Evolutionary conservation across 1,140 invertebrate genomes (phyloP), one percentile per base, ranked within the genome.

Genomic region (Acyrthosiphon pisum): DNA sequence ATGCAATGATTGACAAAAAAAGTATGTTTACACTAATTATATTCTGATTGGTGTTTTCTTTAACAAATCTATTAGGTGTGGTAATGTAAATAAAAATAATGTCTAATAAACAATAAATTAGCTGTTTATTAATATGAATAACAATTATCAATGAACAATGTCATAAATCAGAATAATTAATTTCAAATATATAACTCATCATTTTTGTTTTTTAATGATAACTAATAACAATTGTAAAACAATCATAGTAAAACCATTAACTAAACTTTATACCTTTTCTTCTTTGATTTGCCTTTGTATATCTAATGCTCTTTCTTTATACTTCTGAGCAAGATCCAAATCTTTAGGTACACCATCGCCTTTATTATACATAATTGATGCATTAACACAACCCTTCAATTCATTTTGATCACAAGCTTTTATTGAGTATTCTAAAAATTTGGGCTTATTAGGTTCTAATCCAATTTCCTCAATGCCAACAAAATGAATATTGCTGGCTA

Each of bases 361-460:
- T 94, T 95, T 95, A 83, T 94, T 94, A 94, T 98, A 98, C 97
- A 98, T 98, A 94, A 97, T 96, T 94, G 97, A 97, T 4, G 99
- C 94, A 96, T 99, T 99, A 0, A 97, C 97, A 96, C 98, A 99
- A 4, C 97, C 97, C 94, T 97, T 97, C 93, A 98, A 96, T 95
- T 98, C 97, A 8, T 97, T 97, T 22, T 97, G 94, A 94, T 98
- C 97, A 95, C 98, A 99, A 0, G 97, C 97, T 95, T 97, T 97
- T 76, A 96, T 94, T 0, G 97, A 97, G 94, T 96, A 97, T 92
- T 97, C 95, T 95, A 98, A 98, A 1, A 98, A 98, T 95, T 97
- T 97, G 68, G 95, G 95, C 95, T 97, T 96, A 94, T 99, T 96
- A 94, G 97, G 97, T 26, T 96, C 95, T n/a, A 98, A 95, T 37